Conservation (phyloP, 1,140 invertebrate genomes). For the Dendrolimus kikuchii region DNA sequence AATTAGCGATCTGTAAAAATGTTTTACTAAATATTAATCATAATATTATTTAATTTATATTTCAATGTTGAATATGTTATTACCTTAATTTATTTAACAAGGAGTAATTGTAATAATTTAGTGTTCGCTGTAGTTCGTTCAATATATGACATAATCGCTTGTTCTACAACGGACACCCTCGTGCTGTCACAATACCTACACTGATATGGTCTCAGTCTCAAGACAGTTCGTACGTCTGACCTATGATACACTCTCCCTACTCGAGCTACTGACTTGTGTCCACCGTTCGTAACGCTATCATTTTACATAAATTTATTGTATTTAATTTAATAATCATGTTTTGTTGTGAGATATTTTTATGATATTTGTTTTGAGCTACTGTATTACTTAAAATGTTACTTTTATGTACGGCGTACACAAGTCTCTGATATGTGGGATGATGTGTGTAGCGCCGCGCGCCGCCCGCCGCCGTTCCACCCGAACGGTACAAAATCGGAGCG, state of each 20-base stretch:
- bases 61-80: conserved; percentile 47
- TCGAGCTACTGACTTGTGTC: conserved; percentile 56
- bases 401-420: conserved; percentile 33
- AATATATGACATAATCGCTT: conserved; percentile 52
- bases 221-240: conserved; percentile 64
- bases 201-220: conserved; percentile 70
- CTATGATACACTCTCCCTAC: conserved; percentile 65
- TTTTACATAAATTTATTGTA: neutral
- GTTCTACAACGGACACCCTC: conserved; percentile 57
- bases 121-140: conserved; percentile 24
- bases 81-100: conserved; percentile 53
- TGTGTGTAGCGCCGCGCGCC: conserved; percentile 60
- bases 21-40: conserved; percentile 41
- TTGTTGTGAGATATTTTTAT: too few species aligned
- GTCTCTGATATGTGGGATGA: conserved; percentile 67
- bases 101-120: conserved; percentile 44
- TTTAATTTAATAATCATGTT: neutral
- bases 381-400: too few species aligned
- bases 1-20: conserved; percentile 65
- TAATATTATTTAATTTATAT: conserved; percentile 38
- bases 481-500: conserved; percentile 56
- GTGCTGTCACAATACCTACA: conserved; percentile 50
- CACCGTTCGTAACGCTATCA: conserved; percentile 31
- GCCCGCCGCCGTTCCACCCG: conserved; percentile 40
- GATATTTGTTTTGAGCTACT: too few species aligned